Percentiles rank a stretch among this genome's conserved stretches.
Evolutionary conservation across 2,113 vertebrate genomes (phyloP).

Genomic region (Pantherophis guttatus): DNA sequence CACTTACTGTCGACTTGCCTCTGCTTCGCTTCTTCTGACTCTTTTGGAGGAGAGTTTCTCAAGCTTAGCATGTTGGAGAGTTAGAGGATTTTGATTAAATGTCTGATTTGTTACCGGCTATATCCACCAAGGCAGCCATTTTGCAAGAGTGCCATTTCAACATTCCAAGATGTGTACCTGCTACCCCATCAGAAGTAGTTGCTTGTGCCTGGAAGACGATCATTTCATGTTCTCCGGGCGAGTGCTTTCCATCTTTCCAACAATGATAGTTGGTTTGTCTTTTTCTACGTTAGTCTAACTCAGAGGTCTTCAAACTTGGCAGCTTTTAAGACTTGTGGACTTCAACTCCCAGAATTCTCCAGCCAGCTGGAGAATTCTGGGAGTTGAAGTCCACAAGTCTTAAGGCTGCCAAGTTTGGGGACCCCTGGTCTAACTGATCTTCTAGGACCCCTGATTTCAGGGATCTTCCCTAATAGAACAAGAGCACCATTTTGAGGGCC

Average conservation of each 20-base stretch:
- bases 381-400: too few species aligned
- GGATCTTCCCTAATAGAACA: background rate
- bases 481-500: background rate
- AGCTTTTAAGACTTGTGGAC: too few species aligned
- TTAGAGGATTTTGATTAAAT: background rate
- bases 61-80: background rate
- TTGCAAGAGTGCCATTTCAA: background rate
- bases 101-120: background rate
- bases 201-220: background rate
- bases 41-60: background rate
- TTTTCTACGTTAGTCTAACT: too few species aligned
- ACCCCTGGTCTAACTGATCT: too few species aligned
- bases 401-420: too few species aligned
- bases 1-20: background rate
- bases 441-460: background rate
- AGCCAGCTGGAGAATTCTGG: too few species aligned
- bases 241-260: background rate
- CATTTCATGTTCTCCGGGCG: background rate
- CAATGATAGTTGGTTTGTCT: background rate
- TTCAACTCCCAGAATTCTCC: too few species aligned
- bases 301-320: too few species aligned
- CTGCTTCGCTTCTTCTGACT: background rate
- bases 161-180: background rate
- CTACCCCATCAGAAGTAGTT: background rate
- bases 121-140: background rate